Conservation (phyloP, 2,888 invertebrate genomes). For the Ptilodon capucinus region DNA sequence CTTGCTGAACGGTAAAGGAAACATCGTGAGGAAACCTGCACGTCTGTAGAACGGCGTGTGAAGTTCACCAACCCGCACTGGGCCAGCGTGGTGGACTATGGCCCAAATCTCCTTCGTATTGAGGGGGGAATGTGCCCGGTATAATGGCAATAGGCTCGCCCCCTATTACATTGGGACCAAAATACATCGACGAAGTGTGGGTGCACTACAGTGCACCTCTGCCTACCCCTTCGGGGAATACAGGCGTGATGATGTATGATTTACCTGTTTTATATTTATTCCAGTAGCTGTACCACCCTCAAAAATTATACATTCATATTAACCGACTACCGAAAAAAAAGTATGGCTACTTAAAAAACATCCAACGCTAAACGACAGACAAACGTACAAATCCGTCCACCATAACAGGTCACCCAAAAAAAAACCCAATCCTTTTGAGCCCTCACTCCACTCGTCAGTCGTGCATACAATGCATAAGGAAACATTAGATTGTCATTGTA, state of each 20-base stretch:
- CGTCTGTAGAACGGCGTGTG: no score
- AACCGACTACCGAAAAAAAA: slow-evolving; percentile 37
- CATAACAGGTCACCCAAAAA: slow-evolving; percentile 42
- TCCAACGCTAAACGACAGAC: slow-evolving; percentile 31
- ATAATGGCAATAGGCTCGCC: no score
- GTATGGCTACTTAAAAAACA: slow-evolving; percentile 30
- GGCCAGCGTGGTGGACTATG: no score
- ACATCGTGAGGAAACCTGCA: no score
- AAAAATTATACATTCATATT: slow-evolving; percentile 30
- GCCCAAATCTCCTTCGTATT: no score
- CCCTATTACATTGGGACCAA: no score
- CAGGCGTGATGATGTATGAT: not conserved
- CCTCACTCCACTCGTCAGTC: slow-evolving; percentile 29
- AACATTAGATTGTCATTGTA: slow-evolving; percentile 34
- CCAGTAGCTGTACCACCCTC: not conserved
- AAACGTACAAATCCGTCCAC: slow-evolving; percentile 34
- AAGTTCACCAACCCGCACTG: no score
- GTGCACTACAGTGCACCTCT: no score
- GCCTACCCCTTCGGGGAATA: no score
- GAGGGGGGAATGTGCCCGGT: no score
- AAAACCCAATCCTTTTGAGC: slow-evolving; percentile 35
- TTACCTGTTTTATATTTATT: slow-evolving; percentile 2
- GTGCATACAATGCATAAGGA: slow-evolving; percentile 55
- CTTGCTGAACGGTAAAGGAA: no score
- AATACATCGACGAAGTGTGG: no score